Evolutionary conservation across 2,113 vertebrate genomes (phyloP).

Genomic region (Tiliqua scincoides): DNA sequence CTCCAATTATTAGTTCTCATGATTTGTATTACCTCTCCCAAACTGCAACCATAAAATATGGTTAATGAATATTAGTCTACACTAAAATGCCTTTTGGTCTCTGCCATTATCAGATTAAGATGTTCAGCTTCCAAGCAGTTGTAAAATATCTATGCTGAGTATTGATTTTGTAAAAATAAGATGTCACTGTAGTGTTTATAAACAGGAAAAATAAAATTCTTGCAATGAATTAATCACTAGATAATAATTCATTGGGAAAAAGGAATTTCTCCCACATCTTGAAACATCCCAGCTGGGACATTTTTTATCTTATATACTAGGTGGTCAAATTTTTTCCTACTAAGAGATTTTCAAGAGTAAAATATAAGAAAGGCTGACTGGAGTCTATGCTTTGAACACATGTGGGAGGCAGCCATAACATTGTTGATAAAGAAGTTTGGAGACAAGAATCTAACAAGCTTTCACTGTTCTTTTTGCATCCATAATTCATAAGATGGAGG

Average conservation of each 20-base stretch:
- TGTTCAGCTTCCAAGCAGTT: slow-evolving; percentile 22
- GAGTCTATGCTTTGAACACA: slow-evolving; percentile 14
- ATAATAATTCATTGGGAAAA: slow-evolving; percentile 37
- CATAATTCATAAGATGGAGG: neutral
- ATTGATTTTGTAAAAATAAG: slow-evolving; percentile 8
- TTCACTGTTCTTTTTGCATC: neutral
- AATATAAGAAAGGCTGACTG: slow-evolving; percentile 1
- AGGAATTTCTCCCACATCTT: slow-evolving; percentile 15
- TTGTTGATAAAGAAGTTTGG: neutral
- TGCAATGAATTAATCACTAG: neutral
- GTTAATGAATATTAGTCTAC: slow-evolving; percentile 41
- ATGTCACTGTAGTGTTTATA: slow-evolving; percentile 20
- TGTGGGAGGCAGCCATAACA: neutral
- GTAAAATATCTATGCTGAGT: slow-evolving; percentile 15
- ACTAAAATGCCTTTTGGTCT: slow-evolving; percentile 25
- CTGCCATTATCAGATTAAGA: slow-evolving; percentile 36
- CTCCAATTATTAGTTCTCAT: neutral
- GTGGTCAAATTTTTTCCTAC: neutral
- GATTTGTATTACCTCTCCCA: neutral
- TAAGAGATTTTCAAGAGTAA: neutral
- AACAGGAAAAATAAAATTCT: slow-evolving; percentile 46
- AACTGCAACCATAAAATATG: slow-evolving; percentile 31
- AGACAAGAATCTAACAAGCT: neutral
- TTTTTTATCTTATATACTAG: neutral
- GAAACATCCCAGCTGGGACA: slow-evolving; percentile 21